Evolutionary conservation across 1,140 invertebrate species (phyloP).

Genomic region (Aporrectodea caliginosa): DNA sequence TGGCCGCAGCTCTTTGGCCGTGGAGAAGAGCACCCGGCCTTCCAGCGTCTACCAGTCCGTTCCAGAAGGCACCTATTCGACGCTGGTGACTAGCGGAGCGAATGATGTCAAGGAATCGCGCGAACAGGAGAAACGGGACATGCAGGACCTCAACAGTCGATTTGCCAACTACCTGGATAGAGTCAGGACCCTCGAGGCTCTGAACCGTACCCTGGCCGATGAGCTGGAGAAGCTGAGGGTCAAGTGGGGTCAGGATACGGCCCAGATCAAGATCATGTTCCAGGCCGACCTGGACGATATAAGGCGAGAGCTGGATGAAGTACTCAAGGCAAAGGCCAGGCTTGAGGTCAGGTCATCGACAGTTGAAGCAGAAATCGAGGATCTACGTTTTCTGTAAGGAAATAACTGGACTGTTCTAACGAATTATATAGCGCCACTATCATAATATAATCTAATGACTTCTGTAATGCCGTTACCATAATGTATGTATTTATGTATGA

Average conservation of each 20-base stretch:
- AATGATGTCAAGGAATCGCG: slow-evolving; percentile 51
- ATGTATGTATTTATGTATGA: too few species aligned
- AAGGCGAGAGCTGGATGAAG: slow-evolving; percentile 36
- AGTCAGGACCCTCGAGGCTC: slow-evolving; percentile 32
- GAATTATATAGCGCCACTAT: too few species aligned
- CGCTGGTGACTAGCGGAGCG: slow-evolving; percentile 48
- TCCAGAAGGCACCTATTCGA: slow-evolving; percentile 38
- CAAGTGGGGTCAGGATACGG: slow-evolving; percentile 33
- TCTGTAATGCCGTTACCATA: too few species aligned
- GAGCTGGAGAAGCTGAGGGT: slow-evolving; percentile 32
- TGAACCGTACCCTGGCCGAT: slow-evolving; percentile 31
- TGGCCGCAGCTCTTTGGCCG: slow-evolving; percentile 32
- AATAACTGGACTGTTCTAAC: too few species aligned
- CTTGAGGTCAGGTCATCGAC: slow-evolving; percentile 32
- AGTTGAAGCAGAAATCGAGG: slow-evolving; percentile 43
- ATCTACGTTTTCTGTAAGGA: too few species aligned
- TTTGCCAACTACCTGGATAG: slow-evolving; percentile 36
- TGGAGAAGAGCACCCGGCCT: neutral
- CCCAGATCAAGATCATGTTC: slow-evolving; percentile 34
- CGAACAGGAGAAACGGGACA: slow-evolving; percentile 45
- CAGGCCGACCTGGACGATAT: slow-evolving; percentile 39
- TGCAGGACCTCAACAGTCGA: slow-evolving; percentile 35
- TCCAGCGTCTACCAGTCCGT: slow-evolving; percentile 16
- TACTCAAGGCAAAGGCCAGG: slow-evolving; percentile 34
- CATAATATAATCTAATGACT: too few species aligned